Conservation (phyloP, 1,140 invertebrate species). For the Pygmarrhopalites habei region DNA sequence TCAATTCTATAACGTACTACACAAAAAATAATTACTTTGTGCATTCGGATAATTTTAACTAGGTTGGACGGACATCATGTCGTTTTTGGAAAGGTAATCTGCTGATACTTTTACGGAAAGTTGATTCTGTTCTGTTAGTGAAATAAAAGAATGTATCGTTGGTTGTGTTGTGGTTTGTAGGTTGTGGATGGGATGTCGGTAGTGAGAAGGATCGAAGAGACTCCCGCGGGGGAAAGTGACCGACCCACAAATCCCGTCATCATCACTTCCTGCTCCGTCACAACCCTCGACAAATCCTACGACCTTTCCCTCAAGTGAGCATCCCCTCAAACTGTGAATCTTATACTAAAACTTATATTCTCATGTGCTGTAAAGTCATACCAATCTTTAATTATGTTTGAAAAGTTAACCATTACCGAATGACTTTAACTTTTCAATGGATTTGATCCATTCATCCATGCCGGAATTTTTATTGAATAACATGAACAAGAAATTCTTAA, state of each 20-base stretch:
- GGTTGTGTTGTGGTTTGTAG: constrained; percentile 42
- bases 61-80: constrained; percentile 81
- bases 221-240: constrained; percentile 66
- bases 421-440: no score
- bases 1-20: constrained; percentile 47
- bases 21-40: background rate
- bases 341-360: no score
- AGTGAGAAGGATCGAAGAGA: constrained; percentile 75
- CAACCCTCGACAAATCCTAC: constrained; percentile 48
- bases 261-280: constrained; percentile 50
- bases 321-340: no score
- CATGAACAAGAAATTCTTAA: no score
- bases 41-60: no score
- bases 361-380: no score
- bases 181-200: constrained; percentile 72
- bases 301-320: no score
- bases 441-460: no score
- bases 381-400: no score
- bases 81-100: constrained; percentile 81
- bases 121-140: background rate
- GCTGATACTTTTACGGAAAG: background rate
- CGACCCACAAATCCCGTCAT: constrained; percentile 57
- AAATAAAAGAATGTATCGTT: background rate
- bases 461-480: no score
- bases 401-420: no score